These are phyloP conservation scores for Phycodurus eques DNA, from an alignment of 2,113 vertebrate genomes.

Conservation along the genomic window DNA sequence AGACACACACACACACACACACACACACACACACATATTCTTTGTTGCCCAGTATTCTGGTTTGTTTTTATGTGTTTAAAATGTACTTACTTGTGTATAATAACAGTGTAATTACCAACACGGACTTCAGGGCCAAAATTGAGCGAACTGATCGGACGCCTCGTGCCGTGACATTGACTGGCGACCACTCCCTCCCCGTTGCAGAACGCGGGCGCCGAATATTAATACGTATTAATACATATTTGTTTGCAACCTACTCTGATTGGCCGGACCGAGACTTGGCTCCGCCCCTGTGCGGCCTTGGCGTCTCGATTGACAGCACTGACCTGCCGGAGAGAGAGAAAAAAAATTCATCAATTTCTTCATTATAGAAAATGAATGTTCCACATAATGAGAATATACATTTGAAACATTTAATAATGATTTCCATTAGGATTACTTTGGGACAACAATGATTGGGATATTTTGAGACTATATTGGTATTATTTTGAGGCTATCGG, in stretches of 20 bases:
- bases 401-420: too few species aligned
- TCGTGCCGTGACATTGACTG: background rate
- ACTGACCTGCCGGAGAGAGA: constrained; percentile 7
- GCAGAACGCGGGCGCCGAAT: too few species aligned
- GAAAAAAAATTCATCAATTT: background rate
- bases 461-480: too few species aligned
- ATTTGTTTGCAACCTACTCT: constrained; percentile 24
- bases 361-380: background rate
- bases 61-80: background rate
- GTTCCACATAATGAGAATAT: too few species aligned
- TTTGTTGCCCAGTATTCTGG: background rate
- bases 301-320: constrained; percentile 16
- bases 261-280: background rate
- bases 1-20: constrained; percentile 13
- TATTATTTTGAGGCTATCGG: too few species aligned
- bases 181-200: background rate
- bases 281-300: constrained; percentile 23
- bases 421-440: too few species aligned
- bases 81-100: too few species aligned
- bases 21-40: background rate
- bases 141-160: too few species aligned
- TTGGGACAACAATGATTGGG: too few species aligned
- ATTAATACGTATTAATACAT: too few species aligned
- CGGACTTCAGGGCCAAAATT: background rate
- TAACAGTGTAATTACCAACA: too few species aligned